Conservation (phyloP, 2,113 vertebrate species). For the Piliocolobus tephrosceles region DNA sequence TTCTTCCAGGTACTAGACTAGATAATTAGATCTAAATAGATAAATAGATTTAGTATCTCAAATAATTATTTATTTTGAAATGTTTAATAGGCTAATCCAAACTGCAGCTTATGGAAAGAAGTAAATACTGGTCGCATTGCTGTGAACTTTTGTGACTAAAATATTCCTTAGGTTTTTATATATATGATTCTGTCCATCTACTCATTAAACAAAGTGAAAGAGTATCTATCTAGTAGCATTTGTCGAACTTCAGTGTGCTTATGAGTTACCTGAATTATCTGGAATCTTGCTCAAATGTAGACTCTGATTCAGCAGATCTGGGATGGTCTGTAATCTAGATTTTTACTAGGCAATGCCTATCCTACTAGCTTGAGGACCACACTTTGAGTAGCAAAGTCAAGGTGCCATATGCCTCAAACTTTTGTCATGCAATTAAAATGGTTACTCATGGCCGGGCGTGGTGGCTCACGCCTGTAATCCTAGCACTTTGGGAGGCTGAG, state of each 20-base stretch:
- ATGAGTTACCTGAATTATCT: not conserved
- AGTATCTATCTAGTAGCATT: not conserved
- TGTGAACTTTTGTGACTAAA: not conserved
- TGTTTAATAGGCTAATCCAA: not conserved
- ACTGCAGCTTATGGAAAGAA: not conserved
- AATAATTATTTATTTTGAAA: not conserved
- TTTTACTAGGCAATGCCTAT: not conserved
- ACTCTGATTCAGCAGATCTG: not conserved
- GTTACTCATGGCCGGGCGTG: not conserved
- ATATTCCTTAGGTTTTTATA: not conserved
- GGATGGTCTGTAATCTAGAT: not conserved
- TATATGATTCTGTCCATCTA: not conserved
- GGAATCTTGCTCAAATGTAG: not conserved
- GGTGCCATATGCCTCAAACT: not conserved
- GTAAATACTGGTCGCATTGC: not conserved
- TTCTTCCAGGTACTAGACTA: too few relatives aligned
- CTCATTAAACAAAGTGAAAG: not conserved
- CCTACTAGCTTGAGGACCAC: not conserved
- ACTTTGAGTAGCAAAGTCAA: not conserved
- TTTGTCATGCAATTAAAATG: not conserved
- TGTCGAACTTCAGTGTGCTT: not conserved
- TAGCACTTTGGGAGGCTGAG: too few relatives aligned
- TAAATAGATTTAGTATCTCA: not conserved
- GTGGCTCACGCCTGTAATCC: too few relatives aligned
- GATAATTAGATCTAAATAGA: too few relatives aligned